Percentiles rank a stretch among this genome's conserved stretches.
These are phyloP conservation scores for Ceratosolen solmsi DNA, from an alignment of 1,140 invertebrate genomes.

Conservation along the genomic window DNA sequence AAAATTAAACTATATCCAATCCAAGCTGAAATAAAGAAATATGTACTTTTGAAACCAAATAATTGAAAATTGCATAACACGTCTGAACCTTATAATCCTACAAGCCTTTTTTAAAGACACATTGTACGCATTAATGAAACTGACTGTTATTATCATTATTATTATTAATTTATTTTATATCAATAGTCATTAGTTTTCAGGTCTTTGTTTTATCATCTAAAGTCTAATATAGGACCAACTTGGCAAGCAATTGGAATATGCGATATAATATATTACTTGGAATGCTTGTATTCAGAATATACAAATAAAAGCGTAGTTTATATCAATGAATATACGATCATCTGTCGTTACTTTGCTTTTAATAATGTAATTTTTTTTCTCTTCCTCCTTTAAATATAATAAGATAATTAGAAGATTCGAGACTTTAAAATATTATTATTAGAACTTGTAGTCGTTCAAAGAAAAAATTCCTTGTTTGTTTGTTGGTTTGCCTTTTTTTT, in stretches of 20 bases:
- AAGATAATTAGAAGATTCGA: too few relatives aligned
- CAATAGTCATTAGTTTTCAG: conserved; percentile 34
- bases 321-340: conserved; percentile 22
- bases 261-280: conserved; percentile 47
- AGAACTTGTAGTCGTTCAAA: too few relatives aligned
- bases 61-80: conserved; percentile 35
- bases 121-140: conserved; percentile 42
- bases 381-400: too few relatives aligned
- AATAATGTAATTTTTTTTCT: too few relatives aligned
- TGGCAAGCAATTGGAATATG: conserved; percentile 45
- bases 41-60: conserved; percentile 24
- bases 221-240: conserved; percentile 44
- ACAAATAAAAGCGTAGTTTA: conserved; percentile 45
- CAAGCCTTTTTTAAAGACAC: conserved; percentile 39
- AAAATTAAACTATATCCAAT: conserved; percentile 18
- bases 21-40: conserved; percentile 10
- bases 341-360: conserved; percentile 26
- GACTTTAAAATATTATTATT: too few relatives aligned
- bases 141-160: conserved; percentile 14
- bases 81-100: conserved; percentile 39
- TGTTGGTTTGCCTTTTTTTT: not conserved
- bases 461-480: too few relatives aligned
- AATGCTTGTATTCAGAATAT: conserved; percentile 48
- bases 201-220: conserved; percentile 23
- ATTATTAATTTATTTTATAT: not conserved